Percentiles rank a stretch among this genome's conserved stretches.
Evolutionary conservation across 2,113 vertebrate species (phyloP).

Genomic region (Nesogale talazaci): DNA sequence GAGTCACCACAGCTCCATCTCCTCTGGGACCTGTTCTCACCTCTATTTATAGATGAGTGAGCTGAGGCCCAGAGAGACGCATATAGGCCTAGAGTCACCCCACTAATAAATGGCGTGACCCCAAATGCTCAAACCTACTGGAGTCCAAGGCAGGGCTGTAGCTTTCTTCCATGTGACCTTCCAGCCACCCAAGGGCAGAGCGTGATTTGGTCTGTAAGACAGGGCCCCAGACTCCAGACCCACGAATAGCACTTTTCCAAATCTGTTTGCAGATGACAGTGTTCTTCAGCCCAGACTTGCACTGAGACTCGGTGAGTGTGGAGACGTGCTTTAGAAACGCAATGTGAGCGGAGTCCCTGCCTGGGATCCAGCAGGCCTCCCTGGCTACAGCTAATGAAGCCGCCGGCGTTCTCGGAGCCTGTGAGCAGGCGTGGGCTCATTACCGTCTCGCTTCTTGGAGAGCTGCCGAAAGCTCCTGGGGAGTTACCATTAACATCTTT

Average conservation of each 20-base stretch:
- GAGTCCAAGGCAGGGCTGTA: background rate
- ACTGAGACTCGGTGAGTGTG: conserved; percentile 37
- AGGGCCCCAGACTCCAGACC: background rate
- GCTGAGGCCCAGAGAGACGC: background rate
- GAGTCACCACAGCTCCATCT: background rate
- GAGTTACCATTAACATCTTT: conserved; percentile 78
- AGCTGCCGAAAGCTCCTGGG: conserved; percentile 51
- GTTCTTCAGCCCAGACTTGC: conserved; percentile 21
- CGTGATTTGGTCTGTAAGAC: conserved; percentile 12
- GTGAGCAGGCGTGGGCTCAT: conserved; percentile 33
- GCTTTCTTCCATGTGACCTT: background rate
- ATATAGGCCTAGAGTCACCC: background rate
- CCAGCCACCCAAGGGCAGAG: background rate
- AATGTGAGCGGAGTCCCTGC: background rate
- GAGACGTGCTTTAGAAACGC: conserved; percentile 22
- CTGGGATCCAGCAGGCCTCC: conserved; percentile 7
- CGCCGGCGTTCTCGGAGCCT: background rate
- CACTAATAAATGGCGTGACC: background rate
- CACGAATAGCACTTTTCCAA: background rate
- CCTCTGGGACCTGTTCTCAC: background rate
- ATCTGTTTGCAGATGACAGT: background rate
- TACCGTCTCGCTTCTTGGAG: conserved; percentile 34
- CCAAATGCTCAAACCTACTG: background rate
- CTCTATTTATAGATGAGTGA: background rate
- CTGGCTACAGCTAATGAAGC: conserved; percentile 49